Base-by-base conservation (phyloP, 2,888 invertebrate genomes). In the Acrobasis consociella region DNA sequence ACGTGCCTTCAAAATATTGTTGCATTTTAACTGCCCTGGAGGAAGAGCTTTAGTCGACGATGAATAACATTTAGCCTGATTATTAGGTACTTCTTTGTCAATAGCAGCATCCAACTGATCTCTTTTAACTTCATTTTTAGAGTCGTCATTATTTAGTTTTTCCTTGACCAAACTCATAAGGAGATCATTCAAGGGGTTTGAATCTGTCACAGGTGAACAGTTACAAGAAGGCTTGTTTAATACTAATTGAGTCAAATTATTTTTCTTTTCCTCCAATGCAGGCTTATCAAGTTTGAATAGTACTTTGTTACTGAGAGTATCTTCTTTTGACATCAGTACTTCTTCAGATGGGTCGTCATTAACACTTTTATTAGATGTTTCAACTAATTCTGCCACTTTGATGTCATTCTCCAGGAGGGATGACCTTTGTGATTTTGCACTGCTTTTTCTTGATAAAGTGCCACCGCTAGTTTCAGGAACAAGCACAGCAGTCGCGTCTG, bases 1-100 rank as follows among this genome's bases (percentile, higher is more conserved):
- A 74, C 94, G 94, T 87, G 97, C 97, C 94, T 99, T 99, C 62
- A 98, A 93, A 82, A 98, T 98, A 67, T 91, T 98, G 69, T 91
- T 98, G 89, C 98, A 98, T 89, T 98, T 99, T 67, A 98, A 94
- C 81, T 98, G 97, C 69, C 97, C 97, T 9, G 97, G 97, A 55
- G 98, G 97, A 65, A 98, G 94, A 22, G 96, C 95, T 75, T 95
- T 95, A 37, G 93, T 94, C 49, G 94, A 94, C 52, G 94, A 87
- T 71, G 95, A 91, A 70, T 95, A 94, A 80, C 95, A 93, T 81
- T 95, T 95, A 53, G 94, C 90, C 82, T 94, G 94, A 86, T 96
- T 96, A 78, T 96, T 96, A 63, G 95, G 95, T 72, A 95, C 91
- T 79, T 95, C 94, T 68, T 93, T 93, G 46, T 93, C 87, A 64